phyloP scores from a whole-genome alignment of 2,113 vertebrate genomes.

The Laterallus jamaicensis region DNA sequence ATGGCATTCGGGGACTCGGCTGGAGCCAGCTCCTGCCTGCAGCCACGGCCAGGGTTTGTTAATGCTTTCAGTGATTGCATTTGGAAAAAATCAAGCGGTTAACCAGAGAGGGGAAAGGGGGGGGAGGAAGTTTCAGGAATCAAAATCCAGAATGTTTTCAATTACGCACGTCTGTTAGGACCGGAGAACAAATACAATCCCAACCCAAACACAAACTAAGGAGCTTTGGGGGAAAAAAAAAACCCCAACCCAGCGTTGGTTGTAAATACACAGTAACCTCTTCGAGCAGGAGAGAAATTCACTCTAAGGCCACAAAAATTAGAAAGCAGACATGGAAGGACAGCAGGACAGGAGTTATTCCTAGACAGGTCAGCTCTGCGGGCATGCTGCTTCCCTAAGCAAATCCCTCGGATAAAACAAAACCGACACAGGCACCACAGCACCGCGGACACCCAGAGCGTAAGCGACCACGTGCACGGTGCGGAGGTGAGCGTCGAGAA shows the following conservation, averaged over 20 bases:
- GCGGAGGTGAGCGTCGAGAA: neutral
- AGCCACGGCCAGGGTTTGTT: conserved; percentile 46
- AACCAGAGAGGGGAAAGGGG: conserved; percentile 48
- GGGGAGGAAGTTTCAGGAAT: conserved; percentile 54
- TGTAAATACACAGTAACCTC: conserved; percentile 55
- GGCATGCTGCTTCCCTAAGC: conserved; percentile 33
- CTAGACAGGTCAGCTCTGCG: conserved; percentile 20
- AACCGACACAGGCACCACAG: conserved; percentile 14
- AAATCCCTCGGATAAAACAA: neutral
- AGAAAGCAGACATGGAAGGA: conserved; percentile 20
- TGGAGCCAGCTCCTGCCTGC: conserved; percentile 27
- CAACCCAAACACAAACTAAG: conserved; percentile 62
- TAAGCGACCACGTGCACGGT: neutral
- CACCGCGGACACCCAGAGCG: conserved; percentile 30
- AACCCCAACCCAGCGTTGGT: neutral
- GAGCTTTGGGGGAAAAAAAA: conserved; percentile 15
- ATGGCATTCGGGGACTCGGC: neutral
- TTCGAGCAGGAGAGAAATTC: neutral
- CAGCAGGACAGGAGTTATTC: conserved; percentile 7
- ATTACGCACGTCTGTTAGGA: conserved; percentile 62
- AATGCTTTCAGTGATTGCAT: conserved; percentile 67
- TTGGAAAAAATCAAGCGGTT: conserved; percentile 77
- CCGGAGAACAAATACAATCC: conserved; percentile 46
- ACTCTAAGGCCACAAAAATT: conserved; percentile 28
- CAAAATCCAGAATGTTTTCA: conserved; percentile 69